Percentiles rank a stretch among this genome's conserved stretches.
phyloP scores from a whole-genome alignment of 2,113 vertebrate species.

The Pseudois nayaur region DNA sequence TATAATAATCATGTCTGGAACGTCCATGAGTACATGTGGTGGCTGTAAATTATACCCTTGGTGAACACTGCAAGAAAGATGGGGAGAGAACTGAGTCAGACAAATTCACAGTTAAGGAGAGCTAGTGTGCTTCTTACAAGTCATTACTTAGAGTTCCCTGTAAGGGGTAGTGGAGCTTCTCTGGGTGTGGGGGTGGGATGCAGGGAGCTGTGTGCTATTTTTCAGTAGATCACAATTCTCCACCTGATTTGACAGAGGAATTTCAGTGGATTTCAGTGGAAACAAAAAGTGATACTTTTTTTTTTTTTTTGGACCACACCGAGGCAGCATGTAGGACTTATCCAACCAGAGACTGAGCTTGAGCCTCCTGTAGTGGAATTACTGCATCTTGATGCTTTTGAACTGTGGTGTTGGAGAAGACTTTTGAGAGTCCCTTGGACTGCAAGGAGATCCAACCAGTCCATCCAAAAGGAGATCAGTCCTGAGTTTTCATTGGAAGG shows the following conservation, averaged over 20 bases:
- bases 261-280: background rate
- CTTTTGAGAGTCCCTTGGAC: background rate
- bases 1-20: background rate
- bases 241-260: background rate
- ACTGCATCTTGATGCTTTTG: background rate
- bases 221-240: background rate
- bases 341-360: background rate
- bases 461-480: background rate
- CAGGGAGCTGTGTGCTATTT: background rate
- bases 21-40: rapidly evolving
- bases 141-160: background rate
- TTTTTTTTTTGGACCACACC: too few species aligned
- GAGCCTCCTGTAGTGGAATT: background rate
- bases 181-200: background rate
- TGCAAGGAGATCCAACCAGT: background rate
- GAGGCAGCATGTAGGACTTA: background rate
- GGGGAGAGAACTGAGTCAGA: background rate
- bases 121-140: background rate
- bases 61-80: background rate
- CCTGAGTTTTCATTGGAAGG: background rate
- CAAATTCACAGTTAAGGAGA: background rate
- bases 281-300: background rate
- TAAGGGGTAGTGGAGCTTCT: background rate
- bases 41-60: background rate
- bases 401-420: background rate